Evolutionary conservation across 2,113 vertebrate genomes (phyloP), one percentile per base, ranked within the genome.

Genomic region (Nycticryphes semicollaris): DNA sequence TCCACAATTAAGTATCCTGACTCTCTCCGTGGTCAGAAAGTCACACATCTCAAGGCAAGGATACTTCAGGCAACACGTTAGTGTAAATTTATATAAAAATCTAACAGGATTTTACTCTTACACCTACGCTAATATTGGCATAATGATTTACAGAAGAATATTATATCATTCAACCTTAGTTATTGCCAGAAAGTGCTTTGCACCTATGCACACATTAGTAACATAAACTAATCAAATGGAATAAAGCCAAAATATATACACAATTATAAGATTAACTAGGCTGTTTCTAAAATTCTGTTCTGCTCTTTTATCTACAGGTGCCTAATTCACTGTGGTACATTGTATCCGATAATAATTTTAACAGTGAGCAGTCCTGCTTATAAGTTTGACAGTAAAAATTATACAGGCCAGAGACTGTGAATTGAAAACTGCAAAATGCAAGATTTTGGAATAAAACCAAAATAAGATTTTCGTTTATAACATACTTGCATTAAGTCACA

Each of bases 401-500:
- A 30, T 31, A 63, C 23, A 79, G 43, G 28, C 27, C 59, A 57
- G 68, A 84, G 7, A 33, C 5, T 3, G 1, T 17, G 70, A 18
- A 33, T 3, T 37, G 13, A 68, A 63, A 83, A 66, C n/a, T 35
- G 33, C 27, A 63, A 81, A 67, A 66, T 15, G 27, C 7, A 76
- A 50, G 17, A 16, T 33, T 47, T 12, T 48, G 18, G 20, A 82
- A 73, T 74, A 37, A 78, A 89, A 41, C 3, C 1, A 48, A 76
- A 56, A 24, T 4, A 35, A 10, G 2, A 14, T 66, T 81, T 62
- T 72, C 11, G 67, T 72, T 62, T 45, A 28, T 60, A 39, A 56
- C 2, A 11, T 12, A 4, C 3, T 12, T 82, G 2, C 30, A 67
- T 74, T 41, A 23, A 74, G 2, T 27, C 59, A 31, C 3, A 0